Evolutionary conservation across 2,888 invertebrate genomes (phyloP).

Genomic region (Gonocerus acuteangulatus): DNA sequence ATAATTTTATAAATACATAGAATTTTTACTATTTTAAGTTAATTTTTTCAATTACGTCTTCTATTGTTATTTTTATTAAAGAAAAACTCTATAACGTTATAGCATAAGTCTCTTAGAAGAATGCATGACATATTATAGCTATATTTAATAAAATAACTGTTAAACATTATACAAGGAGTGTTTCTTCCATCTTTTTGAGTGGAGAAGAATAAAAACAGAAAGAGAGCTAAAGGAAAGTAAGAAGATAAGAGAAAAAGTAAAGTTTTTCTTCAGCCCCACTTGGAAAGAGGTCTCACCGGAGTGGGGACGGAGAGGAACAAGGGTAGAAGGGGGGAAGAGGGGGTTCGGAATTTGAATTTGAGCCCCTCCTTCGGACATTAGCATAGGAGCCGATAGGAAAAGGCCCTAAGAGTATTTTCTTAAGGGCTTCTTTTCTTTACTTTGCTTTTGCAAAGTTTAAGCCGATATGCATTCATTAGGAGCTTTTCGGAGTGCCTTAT

Average conservation of each 20-base stretch:
- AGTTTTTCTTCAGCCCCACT: constrained; percentile 7
- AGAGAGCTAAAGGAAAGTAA: neutral
- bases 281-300: constrained; percentile 1
- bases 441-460: constrained; percentile 35
- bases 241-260: constrained; percentile 9
- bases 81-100: no score
- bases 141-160: no score
- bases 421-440: constrained; percentile 35
- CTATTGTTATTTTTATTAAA: no score
- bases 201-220: no score
- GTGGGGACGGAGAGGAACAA: neutral
- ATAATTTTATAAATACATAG: no score
- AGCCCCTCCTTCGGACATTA: constrained; percentile 13
- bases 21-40: no score
- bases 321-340: constrained; percentile 6
- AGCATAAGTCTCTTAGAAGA: no score
- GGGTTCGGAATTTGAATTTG: constrained; percentile 25
- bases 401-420: constrained; percentile 36
- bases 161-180: no score
- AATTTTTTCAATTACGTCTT: no score
- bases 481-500: no score
- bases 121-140: no score
- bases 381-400: constrained; percentile 27
- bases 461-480: constrained; percentile 39
- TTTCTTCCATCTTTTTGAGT: no score